These are phyloP conservation scores for Cheracebus regulus DNA, from an alignment of 2,797 vertebrate species.

Conservation along the genomic window DNA sequence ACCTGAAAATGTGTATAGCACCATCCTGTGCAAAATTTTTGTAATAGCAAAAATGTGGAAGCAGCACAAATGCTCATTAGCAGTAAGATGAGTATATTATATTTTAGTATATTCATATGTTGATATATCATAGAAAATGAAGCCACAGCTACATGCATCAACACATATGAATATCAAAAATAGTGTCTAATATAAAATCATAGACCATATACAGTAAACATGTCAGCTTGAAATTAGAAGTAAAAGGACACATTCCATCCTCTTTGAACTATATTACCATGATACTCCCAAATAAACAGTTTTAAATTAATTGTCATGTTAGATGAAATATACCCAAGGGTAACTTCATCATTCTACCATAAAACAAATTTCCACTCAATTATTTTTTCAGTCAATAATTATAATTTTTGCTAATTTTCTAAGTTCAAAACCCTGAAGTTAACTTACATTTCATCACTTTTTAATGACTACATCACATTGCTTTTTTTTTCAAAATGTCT, in stretches of 20 bases:
- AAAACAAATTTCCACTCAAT: neutral
- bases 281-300: neutral
- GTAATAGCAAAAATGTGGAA: neutral
- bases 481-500: neutral
- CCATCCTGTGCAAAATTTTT: neutral
- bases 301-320: neutral
- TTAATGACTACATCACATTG: neutral
- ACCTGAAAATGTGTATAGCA: neutral
- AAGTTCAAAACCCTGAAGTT: neutral
- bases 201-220: neutral
- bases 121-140: neutral
- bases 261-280: neutral
- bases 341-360: neutral
- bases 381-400: neutral
- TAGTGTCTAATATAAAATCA: neutral
- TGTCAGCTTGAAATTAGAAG: neutral
- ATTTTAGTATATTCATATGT: neutral
- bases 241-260: neutral
- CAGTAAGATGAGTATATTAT: neutral
- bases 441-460: conserved; percentile 9
- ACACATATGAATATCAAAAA: neutral
- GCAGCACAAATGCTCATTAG: neutral
- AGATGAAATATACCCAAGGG: neutral
- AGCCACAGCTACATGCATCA: neutral
- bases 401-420: neutral